Conservation (phyloP, 2,797 vertebrate genomes). For the Coregonus ussuriensis region DNA sequence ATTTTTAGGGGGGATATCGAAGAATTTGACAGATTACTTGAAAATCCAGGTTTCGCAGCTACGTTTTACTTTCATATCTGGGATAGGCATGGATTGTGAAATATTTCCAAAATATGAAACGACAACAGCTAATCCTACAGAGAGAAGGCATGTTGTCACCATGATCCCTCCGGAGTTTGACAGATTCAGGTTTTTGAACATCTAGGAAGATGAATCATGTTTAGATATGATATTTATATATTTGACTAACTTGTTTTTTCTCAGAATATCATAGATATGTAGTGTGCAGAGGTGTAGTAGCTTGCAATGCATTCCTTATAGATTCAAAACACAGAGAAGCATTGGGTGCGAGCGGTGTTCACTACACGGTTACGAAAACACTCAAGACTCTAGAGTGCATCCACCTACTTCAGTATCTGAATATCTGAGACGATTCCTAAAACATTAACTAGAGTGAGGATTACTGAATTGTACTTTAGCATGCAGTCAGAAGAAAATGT, state of each 20-base stretch:
- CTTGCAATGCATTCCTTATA: background rate
- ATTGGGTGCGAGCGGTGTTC: background rate
- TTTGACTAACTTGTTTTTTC: background rate
- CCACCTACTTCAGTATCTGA: background rate
- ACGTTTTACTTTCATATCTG: slow-evolving; percentile 54
- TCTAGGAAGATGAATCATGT: slow-evolving; percentile 49
- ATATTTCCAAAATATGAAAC: slow-evolving; percentile 54
- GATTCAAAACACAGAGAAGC: background rate
- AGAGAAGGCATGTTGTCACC: slow-evolving; percentile 45
- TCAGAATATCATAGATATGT: slow-evolving; percentile 33
- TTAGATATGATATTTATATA: slow-evolving; percentile 49
- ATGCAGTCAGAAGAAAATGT: background rate
- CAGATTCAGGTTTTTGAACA: slow-evolving; percentile 41
- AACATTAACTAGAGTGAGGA: background rate
- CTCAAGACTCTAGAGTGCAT: background rate
- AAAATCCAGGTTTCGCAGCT: slow-evolving; percentile 34
- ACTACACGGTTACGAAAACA: background rate
- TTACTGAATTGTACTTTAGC: background rate
- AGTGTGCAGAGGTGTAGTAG: background rate
- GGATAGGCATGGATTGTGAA: slow-evolving; percentile 4
- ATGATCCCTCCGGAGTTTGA: slow-evolving; percentile 51
- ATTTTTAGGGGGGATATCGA: slow-evolving; percentile 44
- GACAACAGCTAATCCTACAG: slow-evolving; percentile 60
- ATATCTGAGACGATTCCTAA: background rate
- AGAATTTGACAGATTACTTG: slow-evolving; percentile 44